Conservation (phyloP, 64 coral and sea anemone genomes). For the Montipora cactus region DNA sequence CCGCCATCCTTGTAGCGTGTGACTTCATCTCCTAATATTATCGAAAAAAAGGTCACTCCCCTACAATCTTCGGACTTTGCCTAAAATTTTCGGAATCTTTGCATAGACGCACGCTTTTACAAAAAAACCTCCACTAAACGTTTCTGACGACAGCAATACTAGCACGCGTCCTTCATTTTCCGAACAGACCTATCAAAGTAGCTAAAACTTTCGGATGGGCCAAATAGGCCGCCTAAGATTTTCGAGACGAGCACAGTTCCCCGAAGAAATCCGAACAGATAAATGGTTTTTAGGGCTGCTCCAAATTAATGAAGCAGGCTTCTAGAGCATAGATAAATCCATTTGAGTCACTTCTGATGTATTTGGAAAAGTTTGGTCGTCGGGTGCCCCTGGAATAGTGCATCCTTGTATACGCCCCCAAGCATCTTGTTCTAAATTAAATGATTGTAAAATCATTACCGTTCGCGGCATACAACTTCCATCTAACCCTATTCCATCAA, state of each 20-base stretch:
- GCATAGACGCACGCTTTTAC: slow-evolving; percentile 5
- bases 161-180: not conserved
- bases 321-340: not conserved
- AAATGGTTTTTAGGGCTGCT: not conserved
- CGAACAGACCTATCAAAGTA: not conserved
- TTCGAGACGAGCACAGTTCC: not conserved
- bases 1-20: not conserved
- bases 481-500: too few relatives aligned
- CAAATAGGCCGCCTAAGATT: not conserved
- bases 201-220: not conserved
- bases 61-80: slow-evolving; percentile 3
- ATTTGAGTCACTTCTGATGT: not conserved
- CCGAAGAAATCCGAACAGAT: not conserved
- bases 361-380: not conserved
- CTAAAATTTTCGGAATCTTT: not conserved
- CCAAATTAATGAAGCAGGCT: not conserved
- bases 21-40: not conserved
- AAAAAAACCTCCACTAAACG: not conserved
- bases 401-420: too few relatives aligned
- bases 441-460: too few relatives aligned
- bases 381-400: not conserved
- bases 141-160: slow-evolving; percentile 3
- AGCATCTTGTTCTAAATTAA: too few relatives aligned
- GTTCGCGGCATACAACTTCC: too few relatives aligned
- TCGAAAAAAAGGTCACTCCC: not conserved